These are phyloP conservation scores for Trachymyrmex septentrionalis DNA, from an alignment of 1,140 invertebrate genomes.

Conservation along the genomic window DNA sequence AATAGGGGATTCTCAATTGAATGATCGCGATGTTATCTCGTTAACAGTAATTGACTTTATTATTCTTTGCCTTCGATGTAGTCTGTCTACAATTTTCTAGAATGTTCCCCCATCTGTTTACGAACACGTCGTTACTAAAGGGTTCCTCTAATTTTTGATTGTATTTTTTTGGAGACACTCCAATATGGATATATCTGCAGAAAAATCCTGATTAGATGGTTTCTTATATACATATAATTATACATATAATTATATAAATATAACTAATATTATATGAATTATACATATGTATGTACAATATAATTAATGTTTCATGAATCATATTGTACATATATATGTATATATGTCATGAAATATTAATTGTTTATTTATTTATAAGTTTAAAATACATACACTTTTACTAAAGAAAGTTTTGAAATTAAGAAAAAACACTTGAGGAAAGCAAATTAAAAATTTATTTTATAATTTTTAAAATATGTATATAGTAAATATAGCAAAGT, in stretches of 20 bases:
- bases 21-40: conserved; percentile 61
- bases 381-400: background rate
- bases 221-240: background rate
- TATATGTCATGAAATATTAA: conserved; percentile 11
- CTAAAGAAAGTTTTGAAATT: background rate
- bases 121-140: background rate
- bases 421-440: background rate
- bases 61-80: conserved; percentile 48
- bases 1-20: conserved; percentile 60
- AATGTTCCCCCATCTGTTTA: conserved; percentile 20
- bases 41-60: conserved; percentile 58
- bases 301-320: background rate
- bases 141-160: background rate
- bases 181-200: background rate
- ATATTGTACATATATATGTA: no score
- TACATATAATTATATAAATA: no score
- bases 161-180: background rate
- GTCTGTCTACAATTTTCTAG: conserved; percentile 42
- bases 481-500: no score
- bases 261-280: background rate
- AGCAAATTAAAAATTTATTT: conserved; percentile 10
- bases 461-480: background rate
- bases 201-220: background rate
- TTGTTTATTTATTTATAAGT: background rate
- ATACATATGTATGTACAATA: background rate